phyloP scores from a whole-genome alignment of 2,113 vertebrate genomes.

The Cephalopterus ornatus region DNA sequence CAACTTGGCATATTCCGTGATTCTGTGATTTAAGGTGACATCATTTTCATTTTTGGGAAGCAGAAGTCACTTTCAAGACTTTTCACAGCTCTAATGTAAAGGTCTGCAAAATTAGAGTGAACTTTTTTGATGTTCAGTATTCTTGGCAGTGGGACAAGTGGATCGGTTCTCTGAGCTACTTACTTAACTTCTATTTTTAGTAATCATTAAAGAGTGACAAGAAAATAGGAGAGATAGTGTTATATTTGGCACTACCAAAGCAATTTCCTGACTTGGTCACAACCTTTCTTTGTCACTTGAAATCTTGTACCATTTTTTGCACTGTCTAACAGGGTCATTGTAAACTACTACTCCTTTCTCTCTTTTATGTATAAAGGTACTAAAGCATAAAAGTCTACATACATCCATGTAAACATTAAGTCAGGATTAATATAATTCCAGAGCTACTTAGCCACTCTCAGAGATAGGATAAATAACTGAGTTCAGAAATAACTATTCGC shows the following conservation, averaged over 20 bases:
- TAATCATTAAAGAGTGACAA: background rate
- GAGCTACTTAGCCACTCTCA: background rate
- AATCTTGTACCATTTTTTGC: background rate
- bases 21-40: background rate
- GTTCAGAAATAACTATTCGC: background rate
- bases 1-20: background rate
- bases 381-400: background rate
- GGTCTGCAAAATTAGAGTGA: background rate
- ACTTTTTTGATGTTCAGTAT: background rate
- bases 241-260: background rate
- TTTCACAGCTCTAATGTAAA: background rate
- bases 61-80: background rate
- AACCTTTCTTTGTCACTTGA: background rate
- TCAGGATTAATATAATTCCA: background rate
- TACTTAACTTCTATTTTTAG: background rate
- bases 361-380: background rate
- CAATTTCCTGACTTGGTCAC: background rate
- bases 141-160: background rate
- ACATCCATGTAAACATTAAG: background rate
- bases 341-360: background rate
- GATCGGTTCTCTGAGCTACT: background rate
- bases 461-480: background rate
- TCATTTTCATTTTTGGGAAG: background rate
- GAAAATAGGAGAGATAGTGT: background rate
- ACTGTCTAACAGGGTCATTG: background rate